These are phyloP conservation scores for Pangasius djambal DNA, from an alignment of 2,797 vertebrate genomes.

Conservation along the genomic window DNA sequence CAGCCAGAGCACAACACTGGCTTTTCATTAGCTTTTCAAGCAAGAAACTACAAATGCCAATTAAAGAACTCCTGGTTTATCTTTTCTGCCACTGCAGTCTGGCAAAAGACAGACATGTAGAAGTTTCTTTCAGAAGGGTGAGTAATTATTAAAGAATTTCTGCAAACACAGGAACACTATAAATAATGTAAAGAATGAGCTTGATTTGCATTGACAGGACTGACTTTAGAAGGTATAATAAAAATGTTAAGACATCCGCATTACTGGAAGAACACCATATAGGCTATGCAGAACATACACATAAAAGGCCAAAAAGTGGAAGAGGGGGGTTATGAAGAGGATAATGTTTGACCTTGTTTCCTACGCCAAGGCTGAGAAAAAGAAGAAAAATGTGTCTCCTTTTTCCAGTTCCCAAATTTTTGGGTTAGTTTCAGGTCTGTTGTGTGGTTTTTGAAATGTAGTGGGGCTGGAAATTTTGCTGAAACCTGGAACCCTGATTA, in stretches of 20 bases:
- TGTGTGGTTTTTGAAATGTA: not conserved
- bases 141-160: not conserved
- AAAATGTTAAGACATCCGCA: not conserved
- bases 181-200: not conserved
- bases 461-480: not conserved
- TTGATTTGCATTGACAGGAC: not conserved
- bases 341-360: not conserved
- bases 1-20: not conserved
- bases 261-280: not conserved
- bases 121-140: not conserved
- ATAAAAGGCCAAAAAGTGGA: not conserved
- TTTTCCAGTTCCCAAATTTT: not conserved
- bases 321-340: not conserved
- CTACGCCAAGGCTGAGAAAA: not conserved
- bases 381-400: not conserved
- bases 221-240: not conserved
- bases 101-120: not conserved
- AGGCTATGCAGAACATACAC: not conserved
- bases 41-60: not conserved
- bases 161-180: not conserved
- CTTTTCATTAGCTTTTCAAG: not conserved
- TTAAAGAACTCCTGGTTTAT: too few relatives aligned
- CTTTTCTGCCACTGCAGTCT: not conserved
- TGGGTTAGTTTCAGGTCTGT: not conserved
- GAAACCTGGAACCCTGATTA: not conserved